Base-by-base conservation (phyloP, 30 jellyfish, hydroid and myxozoan genomes). In the Clytia hemisphaerica region DNA sequence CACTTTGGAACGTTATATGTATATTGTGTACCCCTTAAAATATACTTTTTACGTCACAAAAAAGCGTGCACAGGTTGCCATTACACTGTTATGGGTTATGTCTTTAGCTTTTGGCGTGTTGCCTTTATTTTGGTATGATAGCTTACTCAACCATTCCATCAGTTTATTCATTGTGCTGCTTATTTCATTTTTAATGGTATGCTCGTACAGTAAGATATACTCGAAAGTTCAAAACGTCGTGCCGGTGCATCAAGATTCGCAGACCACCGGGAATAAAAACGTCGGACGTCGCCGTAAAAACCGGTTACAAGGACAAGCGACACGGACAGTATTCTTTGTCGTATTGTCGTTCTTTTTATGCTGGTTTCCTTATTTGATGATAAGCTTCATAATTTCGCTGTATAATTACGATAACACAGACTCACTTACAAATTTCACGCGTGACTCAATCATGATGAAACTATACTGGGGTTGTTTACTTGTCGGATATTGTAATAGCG, bases 301-400 rank as follows among this genome's bases (percentile, higher is more conserved):
- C 32, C 75, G 94, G 21, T n/a, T n/a, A n/a, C 93, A 79, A 29
- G 61, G 59, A 45, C 95, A 83, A 46, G 95, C 95, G 15, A 73
- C 95, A 6, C 55, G 85, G 36, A 83, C 95, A 16, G 80, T 83
- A 29, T 77, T 83, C 2, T 61, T 83, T 32, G 82, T 83, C 33
- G 69, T 83, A 26, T 37, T 83, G 21, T 76, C 92, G 14, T 75
- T 83, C 77, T 72, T 37, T 14, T 69, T 80, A 10, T 83, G 95
- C 22, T 83, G 95, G 95, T 22, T 58, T 28, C 95, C 95, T 27
- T 83, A 72, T 59, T 55, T 60, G 27, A 22, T 76, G 15, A 18
- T 69, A 16, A 69, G 81, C n/a, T 49, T 69, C 49, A 34, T 50
- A 4, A 53, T 69, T 28, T 51, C 81, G 1, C 45, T 69, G 30